Percentiles rank a stretch among this genome's conserved stretches.
Conservation (phyloP, 2,888 invertebrate species). For the Polymixis flavicincta region DNA sequence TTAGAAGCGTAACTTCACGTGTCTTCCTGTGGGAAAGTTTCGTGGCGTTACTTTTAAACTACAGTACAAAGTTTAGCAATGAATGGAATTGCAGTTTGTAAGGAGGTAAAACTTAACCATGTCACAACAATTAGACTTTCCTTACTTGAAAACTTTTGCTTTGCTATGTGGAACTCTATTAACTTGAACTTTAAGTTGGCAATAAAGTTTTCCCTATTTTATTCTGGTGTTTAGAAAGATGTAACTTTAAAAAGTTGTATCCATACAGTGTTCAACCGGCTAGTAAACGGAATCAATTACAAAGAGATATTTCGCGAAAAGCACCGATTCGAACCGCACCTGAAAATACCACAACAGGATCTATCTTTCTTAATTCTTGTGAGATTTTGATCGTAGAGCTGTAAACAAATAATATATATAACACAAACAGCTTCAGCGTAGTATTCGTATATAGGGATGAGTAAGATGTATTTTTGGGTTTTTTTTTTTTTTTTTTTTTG, state of each 20-base stretch:
- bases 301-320: not conserved
- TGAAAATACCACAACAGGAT: not conserved
- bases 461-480: too few relatives aligned
- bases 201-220: not conserved
- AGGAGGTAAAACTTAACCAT: conserved; percentile 23
- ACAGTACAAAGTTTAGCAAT: conserved; percentile 39
- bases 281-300: not conserved
- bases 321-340: not conserved
- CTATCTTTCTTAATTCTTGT: not conserved
- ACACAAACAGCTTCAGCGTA: not conserved
- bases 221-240: too few relatives aligned
- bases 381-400: not conserved
- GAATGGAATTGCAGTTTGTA: conserved; percentile 38
- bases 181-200: not conserved
- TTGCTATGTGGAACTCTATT: not conserved
- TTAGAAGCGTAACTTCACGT: conserved; percentile 29
- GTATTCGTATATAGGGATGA: too few relatives aligned
- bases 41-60: conserved; percentile 19
- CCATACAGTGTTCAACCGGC: not conserved
- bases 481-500: too few relatives aligned
- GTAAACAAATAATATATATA: not conserved
- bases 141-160: not conserved
- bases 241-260: not conserved
- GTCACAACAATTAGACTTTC: conserved; percentile 17
- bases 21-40: conserved; percentile 19